These are phyloP conservation scores for Calcarius lapponicus DNA, from an alignment of 2,797 vertebrate genomes.

Conservation along the genomic window DNA sequence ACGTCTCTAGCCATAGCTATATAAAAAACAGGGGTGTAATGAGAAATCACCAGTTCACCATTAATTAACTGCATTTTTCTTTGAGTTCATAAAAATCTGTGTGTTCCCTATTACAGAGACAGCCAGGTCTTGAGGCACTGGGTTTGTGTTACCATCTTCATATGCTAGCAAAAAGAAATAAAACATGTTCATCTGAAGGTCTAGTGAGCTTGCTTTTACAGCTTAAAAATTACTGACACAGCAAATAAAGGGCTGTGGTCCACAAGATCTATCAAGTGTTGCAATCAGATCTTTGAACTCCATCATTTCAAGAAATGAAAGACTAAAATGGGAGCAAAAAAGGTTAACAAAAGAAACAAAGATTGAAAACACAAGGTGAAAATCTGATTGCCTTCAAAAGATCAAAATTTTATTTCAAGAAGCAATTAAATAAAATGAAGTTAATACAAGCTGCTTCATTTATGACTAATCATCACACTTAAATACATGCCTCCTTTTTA, in stretches of 20 bases:
- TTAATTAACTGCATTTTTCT: background rate
- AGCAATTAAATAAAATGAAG: background rate
- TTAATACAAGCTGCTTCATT: background rate
- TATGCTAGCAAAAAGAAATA: background rate
- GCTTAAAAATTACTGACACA: background rate
- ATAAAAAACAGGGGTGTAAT: background rate
- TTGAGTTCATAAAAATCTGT: background rate
- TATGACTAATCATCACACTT: background rate
- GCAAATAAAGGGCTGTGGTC: background rate
- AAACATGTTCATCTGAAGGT: background rate
- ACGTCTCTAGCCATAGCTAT: background rate
- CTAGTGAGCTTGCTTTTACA: background rate
- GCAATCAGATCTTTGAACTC: slow-evolving; percentile 14
- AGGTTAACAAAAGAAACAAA: background rate
- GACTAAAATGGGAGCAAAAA: background rate
- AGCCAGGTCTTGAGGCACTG: background rate
- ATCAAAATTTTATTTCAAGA: background rate
- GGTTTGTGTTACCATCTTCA: background rate
- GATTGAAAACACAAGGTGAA: background rate
- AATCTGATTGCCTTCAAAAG: background rate
- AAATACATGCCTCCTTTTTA: background rate
- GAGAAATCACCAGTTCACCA: background rate
- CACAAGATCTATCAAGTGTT: background rate
- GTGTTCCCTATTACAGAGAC: background rate
- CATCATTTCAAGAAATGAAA: slow-evolving; percentile 4